Evolutionary conservation across 2,113 vertebrate species (phyloP), one percentile per base, ranked within the genome.

Genomic region (Aleadryas rufinucha): DNA sequence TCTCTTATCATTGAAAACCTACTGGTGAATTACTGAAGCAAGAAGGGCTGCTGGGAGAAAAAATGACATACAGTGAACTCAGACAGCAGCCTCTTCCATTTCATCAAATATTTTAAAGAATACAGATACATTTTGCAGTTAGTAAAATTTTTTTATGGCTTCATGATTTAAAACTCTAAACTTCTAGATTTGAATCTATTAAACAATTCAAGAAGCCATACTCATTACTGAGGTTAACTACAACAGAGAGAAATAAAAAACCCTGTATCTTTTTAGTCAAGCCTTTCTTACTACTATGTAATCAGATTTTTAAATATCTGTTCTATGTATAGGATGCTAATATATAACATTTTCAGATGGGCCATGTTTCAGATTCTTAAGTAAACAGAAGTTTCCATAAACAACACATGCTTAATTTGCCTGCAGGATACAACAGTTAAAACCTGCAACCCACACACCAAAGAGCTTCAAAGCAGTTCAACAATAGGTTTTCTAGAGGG

Each of bases 21-120:
- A 98, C 96, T 98, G 98, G 85, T 98, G 98, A 98, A 98, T 97
- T 97, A 98, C 97, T 97, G 97, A 98, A 98, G 98, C 97, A 50
- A 96, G 60, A 84, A 72, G 5, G 56, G 81, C 91, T 95, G 76
- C 80, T 92, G 84, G n/a, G 68, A 77, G 33, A 42, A 87, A 93
- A 50, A 95, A 64, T 13, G 9, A 64, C 14, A 47, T 16, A 54
- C 6, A 71, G 17, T 39, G 9, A 94, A 23, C 63, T 86, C 39
- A 70, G n/a, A 88, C 1, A 91, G 84, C 84, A 95, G 91, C 78
- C 84, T 79, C 47, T 75, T 70, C 69, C 39, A 83, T 68, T 82
- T 96, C 28, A 80, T 78, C 22, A 54, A 68, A 6, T 86, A 74
- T 35, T 88, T 91, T 76, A 16, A 61, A 64, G 19, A 84, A 5